Base-by-base conservation (phyloP, 2,113 vertebrate species). In the Artemisiospiza belli region DNA sequence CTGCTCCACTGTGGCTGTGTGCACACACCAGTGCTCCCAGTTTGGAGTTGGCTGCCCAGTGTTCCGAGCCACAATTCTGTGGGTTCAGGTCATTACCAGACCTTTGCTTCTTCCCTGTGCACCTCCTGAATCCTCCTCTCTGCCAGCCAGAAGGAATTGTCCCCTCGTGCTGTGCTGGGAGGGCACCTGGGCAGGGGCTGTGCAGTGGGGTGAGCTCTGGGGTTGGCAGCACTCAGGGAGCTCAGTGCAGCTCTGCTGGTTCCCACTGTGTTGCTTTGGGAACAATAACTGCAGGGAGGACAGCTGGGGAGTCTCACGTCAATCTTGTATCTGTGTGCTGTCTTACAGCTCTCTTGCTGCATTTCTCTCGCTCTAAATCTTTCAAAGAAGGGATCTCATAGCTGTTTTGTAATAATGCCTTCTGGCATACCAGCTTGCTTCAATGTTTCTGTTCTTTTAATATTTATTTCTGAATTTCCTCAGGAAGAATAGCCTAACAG, bases 401-500 rank as follows among this genome's bases (percentile, higher is more conserved):
- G 75, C 55, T 91, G 9, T 94, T 95, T 87, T 87, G 63, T 95
- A 91, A 94, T 83, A 69, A 76, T 82, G 91, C 91, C 84, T 97
- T 87, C 93, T 92, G 87, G 90, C 78, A 35, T 70, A 41, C 44
- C 43, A 41, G 72, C 83, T 94, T 90, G 85, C 87, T 88, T 63
- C 87, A 95, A 67, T 64, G 16, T 68, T 69, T 37, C 47, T 92
- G 61, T 51, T 43, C 72, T 76, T 51, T 47, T 63, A 63, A 77
- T 77, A 90, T 88, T 94, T 95, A 54, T 73, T 91, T 90, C 95
- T 90, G 92, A 88, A 74, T 93, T 87, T 93, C 49, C 83, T 77
- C 68, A 20, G 92, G 49, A 94, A 57, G 66, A 87, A 57, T 89
- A 93, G 44, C 75, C 79, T 74, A 84, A 77, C 83, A 93, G 92